Evolutionary conservation across 2,888 invertebrate genomes (phyloP), one percentile per base, ranked within the genome.

Genomic region (Hecatera dysodea): DNA sequence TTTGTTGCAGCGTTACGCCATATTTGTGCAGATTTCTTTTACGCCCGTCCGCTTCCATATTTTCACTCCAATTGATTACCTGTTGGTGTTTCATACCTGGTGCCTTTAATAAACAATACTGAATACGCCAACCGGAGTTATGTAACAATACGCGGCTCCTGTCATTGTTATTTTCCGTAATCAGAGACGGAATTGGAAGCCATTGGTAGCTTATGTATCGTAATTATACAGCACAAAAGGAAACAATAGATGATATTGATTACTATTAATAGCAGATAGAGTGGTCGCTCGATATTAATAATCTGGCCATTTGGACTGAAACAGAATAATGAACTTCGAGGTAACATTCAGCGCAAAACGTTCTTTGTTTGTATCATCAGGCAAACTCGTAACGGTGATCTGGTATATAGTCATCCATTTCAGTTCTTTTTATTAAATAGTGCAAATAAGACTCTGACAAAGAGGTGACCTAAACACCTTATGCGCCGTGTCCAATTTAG

Each of bases 231-330:
- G 29, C 55, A 56, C 72, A 67, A 80, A 69, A 52, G 71, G 24
- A 75, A 78, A 72, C 78, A 72, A 78, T 78, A 61, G 70, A 44
- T n/a, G 44, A 59, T 72, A 75, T 72, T 67, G 74, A 72, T 75
- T 66, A 57, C 55, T 67, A 73, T 68, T 77, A 82, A 75, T 72
- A 67, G 53, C 44, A 63, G 69, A 55, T 59, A 36, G 72, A 63
- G 67, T 55, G 48, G 69, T 44, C 65, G 55, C 64, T 69, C 39
- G 67, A 72, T 80, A 72, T 81, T 81, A 68, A 81, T 75, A 81
- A 78, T 57, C 60, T 64, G 72, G 50, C 68, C 52, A 64, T 53
- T 72, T 48, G 64, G n/a, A 24, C 48, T 36, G 42, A 66, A 56
- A 44, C 44, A 11, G 8, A 17, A 62, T 67, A 36, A 61, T 39